A percentile compares a stretch with the other conserved stretches of the same genome.
phyloP scores from a whole-genome alignment of 2,888 invertebrate species.

The Drosophila monieri region DNA sequence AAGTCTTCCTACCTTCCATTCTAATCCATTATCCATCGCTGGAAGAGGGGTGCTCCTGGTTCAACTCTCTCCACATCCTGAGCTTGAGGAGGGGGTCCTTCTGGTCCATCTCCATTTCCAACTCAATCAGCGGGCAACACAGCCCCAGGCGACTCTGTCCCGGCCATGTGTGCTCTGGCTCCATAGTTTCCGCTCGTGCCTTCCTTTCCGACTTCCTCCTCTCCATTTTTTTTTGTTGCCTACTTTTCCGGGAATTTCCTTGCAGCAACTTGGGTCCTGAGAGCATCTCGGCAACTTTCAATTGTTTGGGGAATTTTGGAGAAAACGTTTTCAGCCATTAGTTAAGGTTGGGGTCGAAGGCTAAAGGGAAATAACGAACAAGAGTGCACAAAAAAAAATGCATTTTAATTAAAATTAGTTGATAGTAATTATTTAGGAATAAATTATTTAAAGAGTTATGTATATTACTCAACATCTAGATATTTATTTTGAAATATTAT shows the following conservation, averaged over 20 bases:
- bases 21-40: background rate
- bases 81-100: background rate
- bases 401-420: background rate
- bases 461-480: no score
- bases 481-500: no score
- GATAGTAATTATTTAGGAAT: background rate
- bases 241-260: background rate
- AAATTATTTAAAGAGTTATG: no score
- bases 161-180: constrained; percentile 11
- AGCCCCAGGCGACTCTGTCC: constrained; percentile 7
- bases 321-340: constrained; percentile 68
- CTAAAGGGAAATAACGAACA: background rate
- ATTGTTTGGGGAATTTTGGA: constrained; percentile 69
- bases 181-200: constrained; percentile 9
- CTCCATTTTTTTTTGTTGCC: background rate
- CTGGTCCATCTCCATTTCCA: background rate
- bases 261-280: constrained; percentile 1
- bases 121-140: constrained; percentile 31
- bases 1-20: no score
- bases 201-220: background rate
- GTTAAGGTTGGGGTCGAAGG: constrained; percentile 31
- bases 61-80: background rate
- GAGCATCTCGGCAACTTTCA: constrained; percentile 55
- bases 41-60: background rate
- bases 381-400: background rate